Evolutionary conservation across 53 echinoderm and acorn worm genomes (phyloP), one percentile per base, ranked within the genome.

Genomic region (Astropecten irregularis): DNA sequence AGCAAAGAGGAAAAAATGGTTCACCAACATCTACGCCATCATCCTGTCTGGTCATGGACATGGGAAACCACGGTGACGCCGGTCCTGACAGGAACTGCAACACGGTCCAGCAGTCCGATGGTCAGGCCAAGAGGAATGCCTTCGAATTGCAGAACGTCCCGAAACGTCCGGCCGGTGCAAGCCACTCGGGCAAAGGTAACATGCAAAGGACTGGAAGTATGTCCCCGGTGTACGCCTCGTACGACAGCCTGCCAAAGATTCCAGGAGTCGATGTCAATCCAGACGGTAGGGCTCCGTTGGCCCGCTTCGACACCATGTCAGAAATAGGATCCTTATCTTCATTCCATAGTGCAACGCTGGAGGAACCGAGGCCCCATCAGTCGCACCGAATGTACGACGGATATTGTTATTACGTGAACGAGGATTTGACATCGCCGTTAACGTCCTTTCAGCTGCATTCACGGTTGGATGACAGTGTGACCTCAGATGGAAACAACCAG

Each of bases 281-380:
- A 7, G 87, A 87, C 23, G 77, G 87, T 35, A 54, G 66, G 53
- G 95, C 93, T 5, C 95, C 95, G 0, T 77, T 95, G 22, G 95
- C 95, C n/a, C 93, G 95, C 73, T 86, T 90, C 28, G 95, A 95
- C 49, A 90, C 95, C 27, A 85, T 93, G 67, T 91, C 92, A 9
- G 88, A 89, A 9, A 77, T 88, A 1, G 87, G 86, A 29, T 92
- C 95, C 0, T 46, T 57, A 35, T 76, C 86, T 4, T 91, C 91
- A 16, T 72, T 73, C 40, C 67, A 76, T n/a, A 67, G 76, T 34
- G 54, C 77, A 28, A 52, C 40, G 5, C 21, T 23, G 62, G 44
- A 49, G 29, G 66, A 77, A 50, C 18, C 62, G 6, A 59, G 68
- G 34, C 53, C 77, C 3, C 61, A 46, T 36, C 64, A 79, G 13